Conservation (phyloP, 2,797 vertebrate species). For the Tokudaia tokunoshimensis region DNA sequence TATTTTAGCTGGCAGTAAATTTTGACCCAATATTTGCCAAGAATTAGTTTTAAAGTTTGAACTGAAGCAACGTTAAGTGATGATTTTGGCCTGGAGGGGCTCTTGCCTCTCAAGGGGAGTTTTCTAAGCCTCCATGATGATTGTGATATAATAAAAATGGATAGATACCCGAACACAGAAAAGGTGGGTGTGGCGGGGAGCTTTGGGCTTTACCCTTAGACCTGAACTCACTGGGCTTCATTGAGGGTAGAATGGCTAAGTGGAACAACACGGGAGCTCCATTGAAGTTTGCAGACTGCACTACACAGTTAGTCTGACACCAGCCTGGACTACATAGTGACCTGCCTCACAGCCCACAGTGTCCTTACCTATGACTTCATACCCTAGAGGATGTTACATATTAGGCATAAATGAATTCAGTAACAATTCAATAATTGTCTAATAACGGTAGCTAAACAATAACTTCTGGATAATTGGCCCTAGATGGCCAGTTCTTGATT, state of each 20-base stretch:
- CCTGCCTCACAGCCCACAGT: background rate
- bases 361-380: background rate
- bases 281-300: background rate
- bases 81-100: background rate
- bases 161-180: background rate
- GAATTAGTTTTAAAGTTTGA: slow-evolving; percentile 56
- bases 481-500: background rate
- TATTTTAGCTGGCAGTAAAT: slow-evolving; percentile 34
- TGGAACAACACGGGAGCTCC: background rate
- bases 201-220: background rate
- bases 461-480: background rate
- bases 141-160: background rate
- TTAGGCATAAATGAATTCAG: slow-evolving; percentile 5
- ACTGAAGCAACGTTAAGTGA: background rate
- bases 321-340: background rate
- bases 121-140: background rate
- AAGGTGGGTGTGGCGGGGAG: background rate
- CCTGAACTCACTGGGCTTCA: background rate
- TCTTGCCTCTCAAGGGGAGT: background rate
- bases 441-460: background rate
- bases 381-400: background rate
- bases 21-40: slow-evolving; percentile 38
- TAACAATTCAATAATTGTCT: background rate
- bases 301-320: background rate
- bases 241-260: background rate